Conservation (phyloP, 2,113 vertebrate genomes). For the zebrafish (Danio rerio) region GRCz12tu NC_133193.1:24066001-24066500, state of each 20-base stretch:
- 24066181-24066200: background rate
- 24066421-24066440: background rate
- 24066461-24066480: background rate
- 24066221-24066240: background rate
- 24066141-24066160: slow-evolving; percentile 53
- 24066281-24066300: background rate
- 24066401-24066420: background rate
- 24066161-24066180: slow-evolving; percentile 22
- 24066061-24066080: slow-evolving; percentile 40
- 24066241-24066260: background rate
- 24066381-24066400: slow-evolving; percentile 13
- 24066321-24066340: background rate
- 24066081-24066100: slow-evolving; percentile 18
- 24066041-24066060: slow-evolving; percentile 26
- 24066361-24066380: background rate
- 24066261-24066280: background rate
- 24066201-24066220: background rate
- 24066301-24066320: background rate
- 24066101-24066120: slow-evolving; percentile 42
- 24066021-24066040: slow-evolving; percentile 23
- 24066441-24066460: background rate
- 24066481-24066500: background rate
- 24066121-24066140: slow-evolving; percentile 32
- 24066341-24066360: background rate
- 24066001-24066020: background rate